Percentiles rank a stretch among this genome's conserved stretches.
Evolutionary conservation across 1,140 invertebrate species (phyloP).

Genomic region (Drosophila elegans): DNA sequence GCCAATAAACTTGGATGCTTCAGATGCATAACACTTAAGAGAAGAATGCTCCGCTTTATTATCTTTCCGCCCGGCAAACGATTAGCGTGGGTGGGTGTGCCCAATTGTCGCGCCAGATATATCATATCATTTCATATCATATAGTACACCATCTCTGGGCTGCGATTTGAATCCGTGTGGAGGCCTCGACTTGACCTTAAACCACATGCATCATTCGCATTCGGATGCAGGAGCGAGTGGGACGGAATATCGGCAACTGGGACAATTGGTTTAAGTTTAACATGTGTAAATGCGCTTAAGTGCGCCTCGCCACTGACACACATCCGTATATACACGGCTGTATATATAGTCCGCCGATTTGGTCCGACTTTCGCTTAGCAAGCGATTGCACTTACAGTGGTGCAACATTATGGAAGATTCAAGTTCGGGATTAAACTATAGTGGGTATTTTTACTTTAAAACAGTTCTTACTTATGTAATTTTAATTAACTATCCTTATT

Average conservation of each 20-base stretch:
- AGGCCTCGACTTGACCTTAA: slow-evolving; percentile 71
- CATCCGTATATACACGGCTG: slow-evolving; percentile 23
- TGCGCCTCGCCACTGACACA: slow-evolving; percentile 70
- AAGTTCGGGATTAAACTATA: no score
- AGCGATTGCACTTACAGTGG: slow-evolving; percentile 28
- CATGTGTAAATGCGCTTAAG: slow-evolving; percentile 80
- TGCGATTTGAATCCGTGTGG: slow-evolving; percentile 9
- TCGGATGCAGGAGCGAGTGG: slow-evolving; percentile 10
- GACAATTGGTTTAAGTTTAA: slow-evolving; percentile 66
- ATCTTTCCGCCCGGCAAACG: slow-evolving; percentile 11
- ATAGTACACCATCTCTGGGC: neutral
- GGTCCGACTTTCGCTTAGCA: slow-evolving; percentile 15
- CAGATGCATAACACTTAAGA: slow-evolving; percentile 2
- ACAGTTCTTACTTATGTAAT: no score
- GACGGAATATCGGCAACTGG: slow-evolving; percentile 26
- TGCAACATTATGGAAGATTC: slow-evolving; percentile 7
- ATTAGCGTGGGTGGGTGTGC: slow-evolving; percentile 72
- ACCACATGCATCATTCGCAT: slow-evolving; percentile 38
- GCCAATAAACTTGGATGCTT: slow-evolving; percentile 54
- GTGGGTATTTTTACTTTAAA: no score
- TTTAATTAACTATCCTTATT: no score
- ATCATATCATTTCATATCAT: neutral
- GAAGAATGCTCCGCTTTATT: slow-evolving; percentile 1
- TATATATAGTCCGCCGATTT: slow-evolving; percentile 16
- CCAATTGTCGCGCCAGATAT: slow-evolving; percentile 64